Evolutionary conservation across 2,113 vertebrate species (phyloP), one percentile per base, ranked within the genome.

Genomic region (Antechinus flavipes): DNA sequence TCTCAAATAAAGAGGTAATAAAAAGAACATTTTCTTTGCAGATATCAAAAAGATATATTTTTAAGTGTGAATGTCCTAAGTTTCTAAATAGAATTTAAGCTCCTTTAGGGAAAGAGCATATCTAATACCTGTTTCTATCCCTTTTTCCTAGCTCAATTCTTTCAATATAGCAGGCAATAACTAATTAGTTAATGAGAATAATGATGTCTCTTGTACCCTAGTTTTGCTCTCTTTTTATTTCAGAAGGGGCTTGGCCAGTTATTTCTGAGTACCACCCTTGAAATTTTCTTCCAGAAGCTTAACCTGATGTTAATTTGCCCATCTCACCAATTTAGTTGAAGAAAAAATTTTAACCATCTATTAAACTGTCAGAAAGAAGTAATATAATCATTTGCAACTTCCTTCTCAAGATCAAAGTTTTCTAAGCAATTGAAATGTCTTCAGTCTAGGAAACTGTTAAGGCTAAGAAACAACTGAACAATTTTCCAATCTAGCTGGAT

Each of bases 401-500:
- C 90, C 58, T 30, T 93, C 35, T 7, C 47, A 25, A 52, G 53
- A 53, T 25, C 22, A 54, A 90, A 93, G 25, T 56, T 93, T 0
- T 84, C 68, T 84, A 42, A 84, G 0, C 53, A 94, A 52, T 55
- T 93, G 35, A 8, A 27, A 0, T 42, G 68, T 89, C 26, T 22
- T 11, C 76, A 93, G 42, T 53, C 47, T 25, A 89, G 94, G 93
- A 89, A 97, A 93, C 89, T 68, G 61, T 24, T 54, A 93, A 95
- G 42, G 94, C 47, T 54, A 54, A 46, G 68, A 47, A 94, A 93
- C 10, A 94, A 91, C 90, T 25, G 42, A 93, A 91, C 47, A 89
- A 11, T 14, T 92, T 95, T 96, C 94, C 55, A 95, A 95, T 89
- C 42, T 90, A 94, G 54, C n/a, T 94, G n/a, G 25, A 46, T 54